Conservation (phyloP, 2,113 vertebrate genomes). For the Candoia aspera region DNA sequence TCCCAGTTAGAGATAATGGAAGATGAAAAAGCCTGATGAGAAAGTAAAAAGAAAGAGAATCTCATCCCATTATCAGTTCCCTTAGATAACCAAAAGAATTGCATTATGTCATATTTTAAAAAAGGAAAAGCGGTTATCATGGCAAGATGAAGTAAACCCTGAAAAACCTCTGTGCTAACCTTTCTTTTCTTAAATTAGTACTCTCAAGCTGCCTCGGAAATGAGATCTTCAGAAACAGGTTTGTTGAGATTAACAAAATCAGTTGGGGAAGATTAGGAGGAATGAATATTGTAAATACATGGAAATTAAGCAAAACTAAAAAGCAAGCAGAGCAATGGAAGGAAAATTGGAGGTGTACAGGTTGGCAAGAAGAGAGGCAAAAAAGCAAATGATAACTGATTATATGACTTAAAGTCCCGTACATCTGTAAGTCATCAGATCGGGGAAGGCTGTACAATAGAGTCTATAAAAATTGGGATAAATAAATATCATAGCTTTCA, state of each 20-base stretch:
- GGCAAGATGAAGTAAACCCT: background rate
- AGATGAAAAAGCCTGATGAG: slow-evolving; percentile 30
- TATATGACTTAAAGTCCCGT: background rate
- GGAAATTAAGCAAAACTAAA: background rate
- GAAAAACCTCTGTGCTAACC: background rate
- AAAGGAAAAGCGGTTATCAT: background rate
- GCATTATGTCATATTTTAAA: background rate
- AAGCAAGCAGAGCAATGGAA: background rate
- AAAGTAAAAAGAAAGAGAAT: slow-evolving; percentile 33
- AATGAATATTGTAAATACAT: background rate
- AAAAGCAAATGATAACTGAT: background rate
- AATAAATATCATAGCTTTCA: background rate
- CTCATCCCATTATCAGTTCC: slow-evolving; percentile 43
- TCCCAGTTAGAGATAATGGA: slow-evolving; percentile 34
- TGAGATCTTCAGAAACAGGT: background rate
- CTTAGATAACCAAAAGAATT: slow-evolving; percentile 21
- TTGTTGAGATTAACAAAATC: background rate
- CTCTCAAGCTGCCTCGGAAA: background rate
- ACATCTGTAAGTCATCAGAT: background rate
- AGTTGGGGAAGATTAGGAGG: background rate
- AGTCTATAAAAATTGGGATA: background rate
- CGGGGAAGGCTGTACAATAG: background rate
- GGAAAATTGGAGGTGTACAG: background rate
- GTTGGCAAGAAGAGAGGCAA: background rate
- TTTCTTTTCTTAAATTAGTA: no score